phyloP scores from a whole-genome alignment of 2,113 vertebrate genomes.

The Leptocoma aspasia region DNA sequence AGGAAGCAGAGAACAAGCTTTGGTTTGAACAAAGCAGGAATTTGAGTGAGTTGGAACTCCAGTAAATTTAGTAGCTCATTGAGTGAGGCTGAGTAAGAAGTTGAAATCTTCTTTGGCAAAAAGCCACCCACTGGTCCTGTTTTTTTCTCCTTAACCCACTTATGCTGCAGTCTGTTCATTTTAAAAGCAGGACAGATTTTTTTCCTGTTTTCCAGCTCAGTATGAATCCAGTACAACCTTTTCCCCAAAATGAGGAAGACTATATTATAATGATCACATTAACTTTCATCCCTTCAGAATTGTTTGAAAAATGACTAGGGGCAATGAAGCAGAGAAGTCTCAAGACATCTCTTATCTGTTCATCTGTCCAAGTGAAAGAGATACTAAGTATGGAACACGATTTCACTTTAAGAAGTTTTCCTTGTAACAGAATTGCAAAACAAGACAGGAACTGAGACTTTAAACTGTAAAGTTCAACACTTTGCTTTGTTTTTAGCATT shows the following conservation, averaged over 20 bases:
- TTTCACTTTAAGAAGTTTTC: neutral
- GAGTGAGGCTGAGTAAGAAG: neutral
- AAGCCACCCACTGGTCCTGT: neutral
- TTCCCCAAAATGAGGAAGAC: neutral
- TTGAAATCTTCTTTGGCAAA: neutral
- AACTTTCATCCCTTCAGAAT: neutral
- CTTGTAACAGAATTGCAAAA: neutral
- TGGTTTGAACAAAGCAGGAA: neutral
- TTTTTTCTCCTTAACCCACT: constrained; percentile 3
- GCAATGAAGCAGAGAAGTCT: neutral
- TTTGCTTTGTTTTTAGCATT: neutral
- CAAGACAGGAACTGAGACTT: neutral
- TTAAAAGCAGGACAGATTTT: neutral
- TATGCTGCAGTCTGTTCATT: neutral
- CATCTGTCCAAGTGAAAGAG: neutral
- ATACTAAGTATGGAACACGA: neutral
- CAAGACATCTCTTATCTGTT: neutral
- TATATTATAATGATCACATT: neutral
- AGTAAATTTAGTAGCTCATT: neutral
- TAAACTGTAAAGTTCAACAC: neutral
- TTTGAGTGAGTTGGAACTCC: neutral
- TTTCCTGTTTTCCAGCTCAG: neutral
- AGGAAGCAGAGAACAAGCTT: neutral
- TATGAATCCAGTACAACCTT: neutral
- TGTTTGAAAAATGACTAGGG: neutral